These are phyloP conservation scores for Poecilobothrus nobilitatus DNA, from an alignment of 2,888 invertebrate species.

Conservation along the genomic window DNA sequence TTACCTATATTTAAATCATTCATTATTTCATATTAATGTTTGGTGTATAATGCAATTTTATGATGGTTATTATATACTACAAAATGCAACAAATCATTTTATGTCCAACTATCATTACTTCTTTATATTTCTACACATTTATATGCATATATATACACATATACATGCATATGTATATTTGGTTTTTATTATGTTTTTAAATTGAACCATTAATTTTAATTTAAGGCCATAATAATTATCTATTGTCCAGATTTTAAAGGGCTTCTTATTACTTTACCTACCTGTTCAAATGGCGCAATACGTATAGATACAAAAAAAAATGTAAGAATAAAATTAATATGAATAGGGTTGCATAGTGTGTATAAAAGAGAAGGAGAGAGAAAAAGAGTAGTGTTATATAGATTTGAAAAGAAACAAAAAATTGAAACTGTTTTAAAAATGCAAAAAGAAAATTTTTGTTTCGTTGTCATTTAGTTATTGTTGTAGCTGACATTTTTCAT, in stretches of 20 bases:
- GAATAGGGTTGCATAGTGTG: too few species aligned
- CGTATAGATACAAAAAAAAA: too few species aligned
- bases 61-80: not conserved
- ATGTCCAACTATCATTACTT: not conserved
- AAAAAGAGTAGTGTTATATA: too few species aligned
- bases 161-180: too few species aligned
- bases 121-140: not conserved
- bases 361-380: too few species aligned
- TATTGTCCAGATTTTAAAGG: not conserved
- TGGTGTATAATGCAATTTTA: not conserved
- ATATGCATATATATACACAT: not conserved
- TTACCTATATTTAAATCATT: not conserved
- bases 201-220: not conserved
- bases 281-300: too few species aligned
- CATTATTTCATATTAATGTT: not conserved
- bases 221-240: not conserved
- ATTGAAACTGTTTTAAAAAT: too few species aligned
- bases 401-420: too few species aligned
- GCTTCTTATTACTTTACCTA: not conserved
- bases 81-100: slow-evolving; percentile 1
- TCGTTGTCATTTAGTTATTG: too few species aligned
- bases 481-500: too few species aligned
- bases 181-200: not conserved
- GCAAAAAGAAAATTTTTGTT: too few species aligned
- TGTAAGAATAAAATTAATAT: too few species aligned